Base-by-base conservation (phyloP, 2,113 vertebrate genomes). In the Xiphophorus maculatus region DNA sequence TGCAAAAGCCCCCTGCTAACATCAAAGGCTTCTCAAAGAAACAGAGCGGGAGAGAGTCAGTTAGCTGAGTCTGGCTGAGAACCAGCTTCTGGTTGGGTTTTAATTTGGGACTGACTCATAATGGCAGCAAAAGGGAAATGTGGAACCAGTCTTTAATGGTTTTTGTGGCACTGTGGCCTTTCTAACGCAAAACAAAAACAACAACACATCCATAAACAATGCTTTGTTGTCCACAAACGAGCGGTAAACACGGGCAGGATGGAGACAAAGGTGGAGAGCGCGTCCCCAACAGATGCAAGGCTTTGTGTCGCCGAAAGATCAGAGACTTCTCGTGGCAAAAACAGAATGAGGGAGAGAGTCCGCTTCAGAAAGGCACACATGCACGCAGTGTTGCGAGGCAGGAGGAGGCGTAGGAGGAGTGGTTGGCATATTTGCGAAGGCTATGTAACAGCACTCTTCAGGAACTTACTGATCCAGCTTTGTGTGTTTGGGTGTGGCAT, bases 1-100 rank as follows among this genome's bases (percentile, higher is more conserved):
- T 94, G 92, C 92, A 95, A 91, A 95, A 94, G 94, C 96, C 94
- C 97, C 98, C 97, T 90, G 97, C 97, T 92, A 95, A 96, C 97
- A 97, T 98, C 97, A 98, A 98, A 98, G 96, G 94, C 94, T 92
- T 85, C 91, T 90, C 90, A 90, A 93, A 93, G 93, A 94, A 93
- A 93, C 88, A 83, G 87, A 79, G 89, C 84, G 82, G 89, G 88
- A 81, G 88, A 87, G 88, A 95, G 94, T 95, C 95, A 95, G 96
- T 95, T 97, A 95, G 96, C 95, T 93, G 94, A 94, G 94, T 96
- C 94, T 97, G 97, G 96, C 96, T 95, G 93, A 92, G 93, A 93
- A 96, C 95, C 96, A 97, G 95, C 93, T 93, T 93, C 94, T 92
- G 95, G 95, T 95, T 94, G 93, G 92, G 93, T 96, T 96, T 95